Evolutionary conservation across 2,113 vertebrate genomes (phyloP).

Genomic region (Hyaena hyaena): DNA sequence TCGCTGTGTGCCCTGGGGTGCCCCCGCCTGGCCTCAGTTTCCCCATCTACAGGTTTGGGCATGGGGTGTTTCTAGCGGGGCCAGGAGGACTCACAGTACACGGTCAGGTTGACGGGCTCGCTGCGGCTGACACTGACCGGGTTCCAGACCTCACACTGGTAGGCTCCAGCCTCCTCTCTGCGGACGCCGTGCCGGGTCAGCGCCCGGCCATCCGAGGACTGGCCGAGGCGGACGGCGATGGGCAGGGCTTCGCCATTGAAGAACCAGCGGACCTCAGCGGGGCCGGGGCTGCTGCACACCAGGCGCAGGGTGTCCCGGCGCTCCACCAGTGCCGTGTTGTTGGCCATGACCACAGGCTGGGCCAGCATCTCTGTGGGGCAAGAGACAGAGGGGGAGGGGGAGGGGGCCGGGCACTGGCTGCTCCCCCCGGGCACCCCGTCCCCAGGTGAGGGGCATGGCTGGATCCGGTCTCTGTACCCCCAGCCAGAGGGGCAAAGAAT

Average conservation of each 20-base stretch:
- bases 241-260: conserved; percentile 72
- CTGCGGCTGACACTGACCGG: conserved; percentile 76
- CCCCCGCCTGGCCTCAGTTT: conserved; percentile 32
- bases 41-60: not conserved
- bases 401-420: conserved; percentile 69
- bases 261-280: conserved; percentile 75
- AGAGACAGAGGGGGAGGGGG: conserved; percentile 71
- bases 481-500: not conserved
- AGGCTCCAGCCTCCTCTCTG: conserved; percentile 74
- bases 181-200: conserved; percentile 71
- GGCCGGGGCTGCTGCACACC: conserved; percentile 65
- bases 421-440: not conserved
- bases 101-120: conserved; percentile 68
- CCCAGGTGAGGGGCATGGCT: not conserved
- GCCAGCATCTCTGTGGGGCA: conserved; percentile 77
- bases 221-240: conserved; percentile 44
- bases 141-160: conserved; percentile 79
- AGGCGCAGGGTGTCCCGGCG: conserved; percentile 75
- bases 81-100: conserved; percentile 80
- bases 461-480: not conserved
- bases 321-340: conserved; percentile 69
- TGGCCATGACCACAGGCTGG: conserved; percentile 66
- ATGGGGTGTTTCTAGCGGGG: not conserved
- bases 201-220: conserved; percentile 52
- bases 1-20: not conserved